Evolutionary conservation across 2,113 vertebrate species (phyloP).

Genomic region (Centropristis striata): DNA sequence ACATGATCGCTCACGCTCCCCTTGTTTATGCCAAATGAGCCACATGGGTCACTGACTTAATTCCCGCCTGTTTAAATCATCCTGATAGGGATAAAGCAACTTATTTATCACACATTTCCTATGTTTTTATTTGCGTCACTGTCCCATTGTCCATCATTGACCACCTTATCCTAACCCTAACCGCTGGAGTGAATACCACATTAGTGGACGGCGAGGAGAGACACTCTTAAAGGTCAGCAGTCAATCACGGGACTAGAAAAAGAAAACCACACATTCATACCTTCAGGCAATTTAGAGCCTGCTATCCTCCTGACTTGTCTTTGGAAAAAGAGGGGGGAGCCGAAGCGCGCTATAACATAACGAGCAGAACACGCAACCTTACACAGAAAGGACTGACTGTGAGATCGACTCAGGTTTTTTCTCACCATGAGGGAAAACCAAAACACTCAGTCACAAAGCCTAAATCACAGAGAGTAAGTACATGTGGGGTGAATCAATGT

Average conservation of each 20-base stretch:
- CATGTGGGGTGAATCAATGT: neutral
- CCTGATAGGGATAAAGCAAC: conserved; percentile 15
- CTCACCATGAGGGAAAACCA: neutral
- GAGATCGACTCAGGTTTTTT: neutral
- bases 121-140: conserved; percentile 1
- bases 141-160: conserved; percentile 3
- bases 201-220: neutral
- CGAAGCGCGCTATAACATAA: neutral
- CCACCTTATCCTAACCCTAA: too few relatives aligned
- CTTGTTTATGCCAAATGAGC: conserved; percentile 66
- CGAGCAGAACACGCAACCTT: neutral
- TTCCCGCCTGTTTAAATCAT: conserved; percentile 38
- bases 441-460: neutral
- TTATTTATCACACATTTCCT: neutral
- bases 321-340: neutral
- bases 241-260: conserved; percentile 35
- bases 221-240: conserved; percentile 9
- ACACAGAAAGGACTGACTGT: neutral
- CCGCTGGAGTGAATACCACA: neutral
- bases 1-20: conserved; percentile 78
- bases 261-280: conserved; percentile 21
- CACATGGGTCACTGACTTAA: conserved; percentile 65
- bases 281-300: conserved; percentile 14
- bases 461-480: neutral
- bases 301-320: conserved; percentile 42